phyloP scores from a whole-genome alignment of 2,797 vertebrate genomes.

The Dallia pectoralis region DNA sequence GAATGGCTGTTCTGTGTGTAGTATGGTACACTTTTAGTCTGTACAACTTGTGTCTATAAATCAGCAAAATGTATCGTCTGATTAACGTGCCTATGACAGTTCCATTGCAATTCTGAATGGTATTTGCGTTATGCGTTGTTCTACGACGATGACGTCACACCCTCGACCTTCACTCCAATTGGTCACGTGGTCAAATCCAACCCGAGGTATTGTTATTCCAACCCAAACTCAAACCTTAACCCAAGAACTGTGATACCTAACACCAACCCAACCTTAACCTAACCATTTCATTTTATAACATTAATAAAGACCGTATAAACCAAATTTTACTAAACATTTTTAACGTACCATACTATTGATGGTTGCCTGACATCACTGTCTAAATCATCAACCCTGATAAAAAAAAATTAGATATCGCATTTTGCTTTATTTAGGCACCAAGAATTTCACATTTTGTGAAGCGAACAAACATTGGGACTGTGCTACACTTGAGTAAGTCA shows the following conservation, averaged over 20 bases:
- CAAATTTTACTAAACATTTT: too few species aligned
- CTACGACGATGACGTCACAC: not conserved
- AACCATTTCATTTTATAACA: too few species aligned
- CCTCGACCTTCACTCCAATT: too few species aligned
- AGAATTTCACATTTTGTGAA: not conserved
- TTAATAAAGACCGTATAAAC: too few species aligned
- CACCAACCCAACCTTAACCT: too few species aligned
- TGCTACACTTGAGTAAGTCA: too few species aligned
- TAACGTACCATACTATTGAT: too few species aligned
- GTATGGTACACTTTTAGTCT: slow-evolving; percentile 32
- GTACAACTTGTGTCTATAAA: not conserved
- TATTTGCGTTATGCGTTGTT: not conserved
- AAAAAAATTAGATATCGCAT: not conserved
- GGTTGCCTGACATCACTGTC: too few species aligned
- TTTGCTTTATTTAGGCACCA: not conserved
- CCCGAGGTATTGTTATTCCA: too few species aligned
- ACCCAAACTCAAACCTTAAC: too few species aligned
- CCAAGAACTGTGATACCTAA: too few species aligned
- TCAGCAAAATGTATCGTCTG: slow-evolving; percentile 2
- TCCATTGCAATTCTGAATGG: not conserved
- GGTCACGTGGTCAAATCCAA: too few species aligned
- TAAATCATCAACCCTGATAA: not conserved
- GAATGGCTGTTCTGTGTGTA: slow-evolving; percentile 27
- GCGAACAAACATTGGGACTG: not conserved
- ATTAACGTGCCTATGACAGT: not conserved